Conservation (phyloP, 2,113 vertebrate genomes). For the Aegotheles bennettii region DNA sequence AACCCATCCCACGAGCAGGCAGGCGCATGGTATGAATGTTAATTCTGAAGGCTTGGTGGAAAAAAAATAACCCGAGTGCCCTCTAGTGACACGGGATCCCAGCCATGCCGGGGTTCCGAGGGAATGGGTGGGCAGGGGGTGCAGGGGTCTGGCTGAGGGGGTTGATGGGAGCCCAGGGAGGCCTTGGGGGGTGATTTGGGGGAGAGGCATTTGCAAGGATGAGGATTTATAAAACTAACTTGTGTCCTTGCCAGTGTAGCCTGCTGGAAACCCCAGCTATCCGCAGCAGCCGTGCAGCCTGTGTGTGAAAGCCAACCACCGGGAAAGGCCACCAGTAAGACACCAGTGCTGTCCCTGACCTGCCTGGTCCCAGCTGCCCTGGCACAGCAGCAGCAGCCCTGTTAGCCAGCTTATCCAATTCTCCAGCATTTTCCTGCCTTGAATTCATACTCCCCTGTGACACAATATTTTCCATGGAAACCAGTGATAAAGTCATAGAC, state of each 20-base stretch:
- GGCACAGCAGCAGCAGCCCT: neutral
- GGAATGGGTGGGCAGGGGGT: fast-evolving
- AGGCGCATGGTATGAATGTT: neutral
- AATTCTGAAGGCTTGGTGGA: neutral
- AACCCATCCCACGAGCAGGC: neutral
- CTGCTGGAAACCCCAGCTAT: neutral
- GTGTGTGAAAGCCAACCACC: fast-evolving
- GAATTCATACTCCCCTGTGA: neutral
- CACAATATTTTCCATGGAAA: conserved; percentile 49
- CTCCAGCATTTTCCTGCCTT: neutral
- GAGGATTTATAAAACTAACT: neutral
- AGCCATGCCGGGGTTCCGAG: neutral
- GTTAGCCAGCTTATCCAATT: neutral
- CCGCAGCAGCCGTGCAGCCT: fast-evolving
- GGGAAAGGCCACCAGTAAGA: neutral
- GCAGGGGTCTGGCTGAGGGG: fast-evolving
- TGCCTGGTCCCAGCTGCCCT: neutral
- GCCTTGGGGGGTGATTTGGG: fast-evolving
- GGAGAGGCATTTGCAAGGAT: neutral
- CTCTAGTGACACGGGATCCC: conserved; percentile 3
- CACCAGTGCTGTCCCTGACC: fast-evolving
- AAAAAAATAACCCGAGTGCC: conserved; percentile 53
- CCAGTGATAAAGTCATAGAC: neutral
- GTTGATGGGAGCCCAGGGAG: neutral
- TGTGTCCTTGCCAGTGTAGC: neutral